Base-by-base conservation (phyloP, 2,113 vertebrate genomes). In the Halichoerus grypus region DNA sequence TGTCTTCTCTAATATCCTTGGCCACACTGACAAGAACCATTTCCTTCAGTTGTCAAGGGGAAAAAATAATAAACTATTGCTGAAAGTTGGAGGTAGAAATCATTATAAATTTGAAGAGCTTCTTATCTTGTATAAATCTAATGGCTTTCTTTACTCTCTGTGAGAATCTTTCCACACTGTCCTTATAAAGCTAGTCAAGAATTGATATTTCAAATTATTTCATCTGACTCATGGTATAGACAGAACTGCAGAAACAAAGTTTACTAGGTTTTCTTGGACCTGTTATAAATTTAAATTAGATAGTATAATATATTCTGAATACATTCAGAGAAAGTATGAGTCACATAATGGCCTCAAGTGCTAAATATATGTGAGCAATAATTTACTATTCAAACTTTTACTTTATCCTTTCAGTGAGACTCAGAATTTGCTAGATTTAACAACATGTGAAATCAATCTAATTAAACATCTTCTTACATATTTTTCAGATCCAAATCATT, bases 81-180 rank as follows among this genome's bases (percentile, higher is more conserved):
- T 61, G 76, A 76, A 91, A 92, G 12, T 57, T 21, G 0, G 26
- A 93, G 2, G 57, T 61, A 42, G 13, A 81, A 88, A 42, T 80
- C 1, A 91, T 39, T 83, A 88, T n/a, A 80, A 24, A 65, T 93
- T 88, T 80, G 57, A 96, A 82, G 49, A 85, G 11, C 16, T 90
- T 57, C 21, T 61, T 33, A 67, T 22, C 22, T 79, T 93, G 15
- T 33, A 33, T 53, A 97, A 88, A 65, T 55, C 49, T 49, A 96
- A 9, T 28, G 14, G 1, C 7, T 39, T 74, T 87, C 69, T 72
- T 51, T 51, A 97, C 0, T 74, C 7, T 94, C n/a, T 86, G 4
- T 15, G 4, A 93, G 13, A 63, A 49, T 87, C 21, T 86, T 67
- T 82, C 14, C 4, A 57, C 1, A 31, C 57, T 28, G 49, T 85